Evolutionary conservation across 2,888 invertebrate genomes (phyloP).

Genomic region (Sphinx pinastri): DNA sequence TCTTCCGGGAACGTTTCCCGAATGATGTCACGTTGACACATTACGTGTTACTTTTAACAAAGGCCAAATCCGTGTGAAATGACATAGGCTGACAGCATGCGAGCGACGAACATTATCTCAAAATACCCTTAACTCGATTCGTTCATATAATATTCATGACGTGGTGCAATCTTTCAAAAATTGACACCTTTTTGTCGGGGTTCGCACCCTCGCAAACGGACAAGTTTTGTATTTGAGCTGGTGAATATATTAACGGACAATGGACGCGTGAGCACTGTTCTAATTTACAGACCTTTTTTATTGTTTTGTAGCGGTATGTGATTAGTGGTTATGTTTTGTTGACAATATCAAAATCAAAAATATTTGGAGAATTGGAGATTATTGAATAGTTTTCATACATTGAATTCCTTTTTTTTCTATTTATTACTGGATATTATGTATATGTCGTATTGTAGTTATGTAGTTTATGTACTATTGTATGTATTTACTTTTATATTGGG

Average conservation of each 20-base stretch:
- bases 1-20: slow-evolving; percentile 39
- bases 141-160: slow-evolving; percentile 84
- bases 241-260: slow-evolving; percentile 80
- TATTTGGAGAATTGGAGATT: no score
- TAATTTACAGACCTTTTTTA: slow-evolving; percentile 53
- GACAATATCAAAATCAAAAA: no score
- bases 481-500: no score
- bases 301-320: background rate
- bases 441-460: no score
- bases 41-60: slow-evolving; percentile 82
- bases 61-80: slow-evolving; percentile 81
- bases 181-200: slow-evolving; percentile 79
- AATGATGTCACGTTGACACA: slow-evolving; percentile 59
- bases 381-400: no score
- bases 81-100: slow-evolving; percentile 82
- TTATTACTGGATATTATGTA: no score
- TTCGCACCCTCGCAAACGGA: slow-evolving; percentile 61
- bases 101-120: slow-evolving; percentile 79
- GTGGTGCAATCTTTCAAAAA: slow-evolving; percentile 83
- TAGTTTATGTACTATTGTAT: no score
- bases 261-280: slow-evolving; percentile 52
- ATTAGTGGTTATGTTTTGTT: no score
- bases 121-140: slow-evolving; percentile 82
- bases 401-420: no score
- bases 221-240: slow-evolving; percentile 76